Conservation (phyloP, 2,113 vertebrate genomes). For the Phrynocephalus versicolor region DNA sequence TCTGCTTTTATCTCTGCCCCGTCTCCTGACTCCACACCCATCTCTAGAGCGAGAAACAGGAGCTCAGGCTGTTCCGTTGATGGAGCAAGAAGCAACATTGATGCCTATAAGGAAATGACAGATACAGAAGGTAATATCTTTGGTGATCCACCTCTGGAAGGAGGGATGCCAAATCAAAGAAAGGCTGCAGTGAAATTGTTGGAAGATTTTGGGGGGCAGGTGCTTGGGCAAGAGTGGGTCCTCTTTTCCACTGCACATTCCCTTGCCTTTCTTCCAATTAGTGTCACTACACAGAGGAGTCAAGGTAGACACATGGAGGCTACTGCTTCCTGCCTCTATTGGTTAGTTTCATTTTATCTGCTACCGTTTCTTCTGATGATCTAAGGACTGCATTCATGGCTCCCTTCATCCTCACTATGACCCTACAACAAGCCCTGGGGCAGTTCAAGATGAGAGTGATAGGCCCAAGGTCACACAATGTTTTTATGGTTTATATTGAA, state of each 20-base stretch:
- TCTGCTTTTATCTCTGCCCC: conserved; percentile 58
- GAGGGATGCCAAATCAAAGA: rapidly evolving
- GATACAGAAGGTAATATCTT: conserved; percentile 32
- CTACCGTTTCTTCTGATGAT: not conserved
- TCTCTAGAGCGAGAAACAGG: not conserved
- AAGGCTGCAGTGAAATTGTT: not conserved
- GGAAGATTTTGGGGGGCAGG: not conserved
- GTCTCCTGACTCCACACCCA: conserved; percentile 4
- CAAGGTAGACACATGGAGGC: not conserved
- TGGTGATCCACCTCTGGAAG: rapidly evolving
- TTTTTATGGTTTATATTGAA: not conserved
- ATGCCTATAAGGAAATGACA: not conserved
- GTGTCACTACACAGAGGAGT: no score
- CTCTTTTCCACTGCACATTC: not conserved
- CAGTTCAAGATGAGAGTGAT: not conserved
- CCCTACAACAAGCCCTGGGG: not conserved
- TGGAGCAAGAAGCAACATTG: not conserved
- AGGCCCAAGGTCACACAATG: not conserved
- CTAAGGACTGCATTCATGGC: not conserved
- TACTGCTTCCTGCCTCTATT: not conserved
- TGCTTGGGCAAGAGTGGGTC: not conserved
- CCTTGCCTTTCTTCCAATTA: not conserved
- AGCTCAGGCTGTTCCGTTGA: not conserved
- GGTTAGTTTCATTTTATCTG: not conserved
- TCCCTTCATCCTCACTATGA: not conserved